Percentiles rank a stretch among this genome's conserved stretches.
Evolutionary conservation across 53 echinoderm and acorn worm species (phyloP).

Genomic region (Henricia sp.): DNA sequence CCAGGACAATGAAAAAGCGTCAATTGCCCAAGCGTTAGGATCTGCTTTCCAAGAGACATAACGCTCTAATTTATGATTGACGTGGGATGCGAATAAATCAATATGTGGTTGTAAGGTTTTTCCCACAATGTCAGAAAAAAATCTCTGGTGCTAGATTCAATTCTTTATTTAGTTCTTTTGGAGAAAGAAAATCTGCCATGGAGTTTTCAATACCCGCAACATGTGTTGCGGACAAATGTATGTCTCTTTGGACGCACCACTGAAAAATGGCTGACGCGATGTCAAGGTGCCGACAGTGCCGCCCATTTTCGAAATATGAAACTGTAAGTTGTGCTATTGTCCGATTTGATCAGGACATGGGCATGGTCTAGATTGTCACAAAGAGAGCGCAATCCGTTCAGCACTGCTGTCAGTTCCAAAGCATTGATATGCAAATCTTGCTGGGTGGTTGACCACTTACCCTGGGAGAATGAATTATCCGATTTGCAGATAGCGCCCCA

Average conservation of each 20-base stretch:
- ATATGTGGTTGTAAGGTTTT: no score
- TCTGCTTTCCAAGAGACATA: conserved; percentile 2
- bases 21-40: neutral
- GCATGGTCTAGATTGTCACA: conserved; percentile 18
- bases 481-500: conserved; percentile 34
- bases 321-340: conserved; percentile 25
- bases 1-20: neutral
- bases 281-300: neutral
- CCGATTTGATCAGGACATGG: conserved; percentile 26
- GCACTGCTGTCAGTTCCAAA: conserved; percentile 12
- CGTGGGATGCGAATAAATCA: no score
- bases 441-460: conserved; percentile 14
- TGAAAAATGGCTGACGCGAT: neutral
- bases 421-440: conserved; percentile 34
- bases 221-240: no score
- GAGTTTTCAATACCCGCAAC: no score
- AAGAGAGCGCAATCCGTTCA: conserved; percentile 13
- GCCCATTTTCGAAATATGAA: conserved; percentile 23
- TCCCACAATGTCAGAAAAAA: no score
- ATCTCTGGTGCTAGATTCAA: no score
- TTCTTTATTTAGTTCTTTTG: neutral
- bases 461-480: conserved; percentile 56
- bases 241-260: neutral
- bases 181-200: no score
- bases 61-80: conserved; percentile 28